Evolutionary conservation across 92 coral and sea anemone genomes (phyloP).

Genomic region (Palythoa heliodiscus): DNA sequence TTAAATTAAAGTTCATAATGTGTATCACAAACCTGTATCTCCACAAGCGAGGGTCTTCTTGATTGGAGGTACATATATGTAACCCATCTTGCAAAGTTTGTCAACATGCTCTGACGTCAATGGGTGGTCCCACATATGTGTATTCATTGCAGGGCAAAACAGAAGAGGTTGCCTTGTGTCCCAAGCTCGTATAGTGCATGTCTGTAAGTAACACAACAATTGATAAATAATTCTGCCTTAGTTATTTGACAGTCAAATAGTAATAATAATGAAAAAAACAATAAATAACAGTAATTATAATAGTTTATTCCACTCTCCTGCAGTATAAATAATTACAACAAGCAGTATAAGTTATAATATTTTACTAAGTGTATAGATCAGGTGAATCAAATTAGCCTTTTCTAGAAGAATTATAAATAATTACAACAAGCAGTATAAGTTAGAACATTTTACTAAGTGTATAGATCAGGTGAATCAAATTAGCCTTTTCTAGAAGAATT

Average conservation of each 20-base stretch:
- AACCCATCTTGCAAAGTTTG: slow-evolving; percentile 68
- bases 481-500: too few species aligned
- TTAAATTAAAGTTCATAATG: neutral
- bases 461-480: too few species aligned
- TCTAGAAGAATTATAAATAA: too few species aligned
- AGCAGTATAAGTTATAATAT: too few species aligned
- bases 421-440: too few species aligned
- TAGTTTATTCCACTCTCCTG: too few species aligned
- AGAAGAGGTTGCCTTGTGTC: slow-evolving; percentile 74
- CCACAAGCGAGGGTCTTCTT: slow-evolving; percentile 88
- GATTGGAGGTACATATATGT: slow-evolving; percentile 74
- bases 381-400: too few species aligned
- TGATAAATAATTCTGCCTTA: neutral
- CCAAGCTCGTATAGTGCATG: slow-evolving; percentile 93
- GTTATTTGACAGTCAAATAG: too few species aligned
- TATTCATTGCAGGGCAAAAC: slow-evolving; percentile 98
- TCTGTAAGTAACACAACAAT: slow-evolving; percentile 50
- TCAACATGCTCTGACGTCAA: slow-evolving; percentile 76
- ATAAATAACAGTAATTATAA: too few species aligned
- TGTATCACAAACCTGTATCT: slow-evolving; percentile 69
- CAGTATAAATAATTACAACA: too few species aligned
- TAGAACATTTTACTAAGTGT: too few species aligned
- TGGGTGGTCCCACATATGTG: slow-evolving; percentile 96
- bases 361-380: too few species aligned
- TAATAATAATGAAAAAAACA: neutral